Conservation (phyloP, 2,888 invertebrate species). For the Lampropteryx suffumata region DNA sequence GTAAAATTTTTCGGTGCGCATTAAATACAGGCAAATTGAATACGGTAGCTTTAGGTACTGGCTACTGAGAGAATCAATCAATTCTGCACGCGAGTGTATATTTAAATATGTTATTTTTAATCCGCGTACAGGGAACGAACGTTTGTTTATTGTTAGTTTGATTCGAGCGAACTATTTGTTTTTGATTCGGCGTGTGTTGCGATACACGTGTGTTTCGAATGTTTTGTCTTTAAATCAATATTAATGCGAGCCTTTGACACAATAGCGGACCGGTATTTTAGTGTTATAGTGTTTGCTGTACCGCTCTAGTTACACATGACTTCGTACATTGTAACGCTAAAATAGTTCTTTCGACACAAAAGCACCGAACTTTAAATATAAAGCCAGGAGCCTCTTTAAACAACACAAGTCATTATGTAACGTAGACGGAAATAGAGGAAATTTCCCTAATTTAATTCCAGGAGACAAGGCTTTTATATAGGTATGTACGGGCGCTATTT, state of each 20-base stretch:
- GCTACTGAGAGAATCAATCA: constrained; percentile 20
- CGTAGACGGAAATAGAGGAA: constrained; percentile 41
- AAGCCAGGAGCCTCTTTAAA: constrained; percentile 40
- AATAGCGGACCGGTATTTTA: constrained; percentile 20
- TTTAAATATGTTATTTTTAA: constrained; percentile 27
- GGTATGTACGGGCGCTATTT: constrained; percentile 41
- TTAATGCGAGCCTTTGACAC: constrained; percentile 23
- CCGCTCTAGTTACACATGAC: constrained; percentile 7
- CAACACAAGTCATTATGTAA: constrained; percentile 50
- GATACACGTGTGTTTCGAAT: constrained; percentile 14
- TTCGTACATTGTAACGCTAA: constrained; percentile 9
- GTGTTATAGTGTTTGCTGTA: constrained; percentile 15
- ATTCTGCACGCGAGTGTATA: constrained; percentile 17
- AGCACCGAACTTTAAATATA: constrained; percentile 23
- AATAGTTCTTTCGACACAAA: constrained; percentile 15
- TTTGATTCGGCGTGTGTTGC: constrained; percentile 23
- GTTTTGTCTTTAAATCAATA: constrained; percentile 25
- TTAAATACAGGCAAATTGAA: constrained; percentile 39
- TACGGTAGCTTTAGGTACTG: too few species aligned
- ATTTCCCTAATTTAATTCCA: constrained; percentile 60
- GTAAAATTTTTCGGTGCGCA: constrained; percentile 29
- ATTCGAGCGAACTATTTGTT: constrained; percentile 23
- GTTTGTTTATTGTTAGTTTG: constrained; percentile 31
- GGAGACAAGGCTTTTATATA: constrained; percentile 48
- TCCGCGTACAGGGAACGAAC: constrained; percentile 8